These are phyloP conservation scores for Anthoscopus minutus DNA, from an alignment of 2,113 vertebrate genomes.

Conservation along the genomic window DNA sequence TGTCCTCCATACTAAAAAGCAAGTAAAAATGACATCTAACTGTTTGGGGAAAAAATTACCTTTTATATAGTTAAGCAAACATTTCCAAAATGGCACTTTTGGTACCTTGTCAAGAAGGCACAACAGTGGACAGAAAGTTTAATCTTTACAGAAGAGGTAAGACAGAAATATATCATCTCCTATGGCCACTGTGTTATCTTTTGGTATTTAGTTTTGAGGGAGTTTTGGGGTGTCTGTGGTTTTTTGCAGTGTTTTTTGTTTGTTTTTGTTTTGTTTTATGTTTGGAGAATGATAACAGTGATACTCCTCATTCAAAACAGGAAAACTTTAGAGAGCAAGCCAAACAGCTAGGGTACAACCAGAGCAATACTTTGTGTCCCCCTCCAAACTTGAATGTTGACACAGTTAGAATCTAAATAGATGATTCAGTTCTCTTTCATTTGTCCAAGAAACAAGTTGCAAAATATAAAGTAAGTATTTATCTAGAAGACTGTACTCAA, in stretches of 20 bases:
- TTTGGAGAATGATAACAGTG: neutral
- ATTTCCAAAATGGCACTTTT: neutral
- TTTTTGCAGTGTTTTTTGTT: neutral
- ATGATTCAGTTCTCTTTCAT: neutral
- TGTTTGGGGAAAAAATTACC: accelerated
- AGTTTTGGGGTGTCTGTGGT: accelerated
- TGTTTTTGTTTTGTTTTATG: neutral
- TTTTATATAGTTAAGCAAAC: neutral
- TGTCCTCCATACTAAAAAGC: slow-evolving; percentile 88
- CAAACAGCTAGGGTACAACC: neutral
- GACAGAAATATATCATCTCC: neutral
- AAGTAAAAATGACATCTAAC: neutral
- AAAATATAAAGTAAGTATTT: neutral
- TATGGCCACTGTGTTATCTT: neutral
- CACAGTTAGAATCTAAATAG: neutral
- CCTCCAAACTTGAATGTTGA: neutral
- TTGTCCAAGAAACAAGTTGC: neutral
- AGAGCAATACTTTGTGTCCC: neutral
- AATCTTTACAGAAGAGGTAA: neutral
- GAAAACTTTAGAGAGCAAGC: neutral
- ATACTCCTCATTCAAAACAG: neutral
- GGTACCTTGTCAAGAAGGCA: neutral
- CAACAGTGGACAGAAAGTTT: neutral
- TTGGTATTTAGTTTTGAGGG: neutral
- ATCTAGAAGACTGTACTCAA: neutral